A percentile compares a stretch with the other conserved stretches of the same genome.
These are phyloP conservation scores for Planiliza haematocheilus DNA, from an alignment of 2,113 vertebrate species.

Conservation along the genomic window DNA sequence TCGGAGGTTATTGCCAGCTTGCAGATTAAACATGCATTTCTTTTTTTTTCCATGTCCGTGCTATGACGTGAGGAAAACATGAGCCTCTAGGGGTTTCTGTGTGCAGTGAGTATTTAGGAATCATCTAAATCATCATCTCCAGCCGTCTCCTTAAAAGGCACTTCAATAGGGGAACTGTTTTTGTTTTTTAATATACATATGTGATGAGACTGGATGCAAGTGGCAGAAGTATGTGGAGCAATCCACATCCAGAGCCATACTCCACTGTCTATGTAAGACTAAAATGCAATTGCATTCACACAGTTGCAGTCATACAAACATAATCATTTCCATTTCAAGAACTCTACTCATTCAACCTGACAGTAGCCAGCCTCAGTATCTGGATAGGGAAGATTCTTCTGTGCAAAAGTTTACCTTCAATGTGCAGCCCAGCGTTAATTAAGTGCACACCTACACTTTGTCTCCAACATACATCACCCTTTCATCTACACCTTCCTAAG, in stretches of 20 bases:
- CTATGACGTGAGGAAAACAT: constrained; percentile 27
- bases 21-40: constrained; percentile 69
- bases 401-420: constrained; percentile 79
- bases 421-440: constrained; percentile 52
- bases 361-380: constrained; percentile 61
- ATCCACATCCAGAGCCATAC: constrained; percentile 50
- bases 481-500: constrained; percentile 29
- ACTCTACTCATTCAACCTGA: constrained; percentile 50
- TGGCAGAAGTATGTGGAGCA: constrained; percentile 56
- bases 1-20: constrained; percentile 78
- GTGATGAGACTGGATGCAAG: constrained; percentile 39
- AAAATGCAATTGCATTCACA: constrained; percentile 64
- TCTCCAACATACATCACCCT: constrained; percentile 42
- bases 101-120: constrained; percentile 60
- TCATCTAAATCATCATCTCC: constrained; percentile 41
- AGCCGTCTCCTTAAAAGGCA: constrained; percentile 78
- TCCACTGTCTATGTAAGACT: constrained; percentile 57
- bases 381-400: constrained; percentile 73
- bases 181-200: constrained; percentile 27
- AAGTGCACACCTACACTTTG: constrained; percentile 61
- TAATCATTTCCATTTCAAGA: constrained; percentile 43
- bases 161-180: constrained; percentile 69
- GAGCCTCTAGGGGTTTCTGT: constrained; percentile 58
- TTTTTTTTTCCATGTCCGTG: constrained; percentile 10
- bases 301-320: constrained; percentile 54